These are phyloP conservation scores for Aphelocoma coerulescens DNA, from an alignment of 2,113 vertebrate species.

Conservation along the genomic window DNA sequence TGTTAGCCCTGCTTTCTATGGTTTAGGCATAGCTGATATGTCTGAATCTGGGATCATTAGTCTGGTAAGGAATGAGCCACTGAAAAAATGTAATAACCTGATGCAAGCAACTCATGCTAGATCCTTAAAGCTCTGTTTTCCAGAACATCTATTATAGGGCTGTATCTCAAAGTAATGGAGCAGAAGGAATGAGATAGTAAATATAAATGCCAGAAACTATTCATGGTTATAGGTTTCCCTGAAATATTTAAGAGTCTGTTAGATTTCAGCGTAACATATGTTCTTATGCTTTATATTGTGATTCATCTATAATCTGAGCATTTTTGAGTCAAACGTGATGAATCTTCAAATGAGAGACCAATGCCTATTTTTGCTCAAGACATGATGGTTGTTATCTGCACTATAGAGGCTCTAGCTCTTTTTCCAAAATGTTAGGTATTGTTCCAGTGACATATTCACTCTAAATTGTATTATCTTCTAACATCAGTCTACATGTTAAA, in stretches of 20 bases:
- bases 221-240: background rate
- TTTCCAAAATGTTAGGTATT: background rate
- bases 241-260: background rate
- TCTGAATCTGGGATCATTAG: background rate
- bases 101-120: background rate
- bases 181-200: background rate
- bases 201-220: background rate
- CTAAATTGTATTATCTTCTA: background rate
- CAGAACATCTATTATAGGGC: background rate
- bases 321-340: background rate
- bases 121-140: background rate
- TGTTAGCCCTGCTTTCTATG: background rate
- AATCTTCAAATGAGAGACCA: background rate
- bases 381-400: background rate
- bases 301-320: background rate
- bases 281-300: background rate
- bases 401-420: background rate
- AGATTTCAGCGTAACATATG: background rate
- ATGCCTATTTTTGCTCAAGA: background rate
- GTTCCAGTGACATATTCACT: background rate
- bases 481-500: background rate
- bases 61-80: background rate
- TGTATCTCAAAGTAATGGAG: background rate
- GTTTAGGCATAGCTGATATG: background rate
- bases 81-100: background rate